Evolutionary conservation across 2,888 invertebrate genomes (phyloP), one percentile per base, ranked within the genome.

Genomic region (Halictus ligatus): DNA sequence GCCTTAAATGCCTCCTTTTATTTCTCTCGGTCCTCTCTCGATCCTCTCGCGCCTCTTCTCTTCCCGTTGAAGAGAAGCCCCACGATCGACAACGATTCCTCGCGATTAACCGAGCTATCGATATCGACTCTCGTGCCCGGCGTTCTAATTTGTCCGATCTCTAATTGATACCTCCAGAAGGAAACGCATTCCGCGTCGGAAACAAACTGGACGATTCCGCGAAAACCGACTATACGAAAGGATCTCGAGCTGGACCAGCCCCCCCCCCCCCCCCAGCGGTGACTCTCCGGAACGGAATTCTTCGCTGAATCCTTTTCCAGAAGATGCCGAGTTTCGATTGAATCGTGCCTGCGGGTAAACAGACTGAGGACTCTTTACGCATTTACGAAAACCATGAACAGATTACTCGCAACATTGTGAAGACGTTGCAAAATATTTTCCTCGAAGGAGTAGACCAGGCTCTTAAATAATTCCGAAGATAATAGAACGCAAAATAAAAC

Each of bases 141-240:
- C 58, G 84, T 60, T 84, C 84, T 84, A 85, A 85, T 86, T 85
- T 75, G 81, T 78, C 75, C 75, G 75, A 76, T 78, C 35, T 64
- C 73, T 72, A 67, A 85, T 85, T 75, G 78, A 86, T 85, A 75
- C 60, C 74, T 40, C 60, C 21, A 40, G 54, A 69, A 69, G 78
- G 84, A 84, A 54, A 72, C 87, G 75, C 76, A 80, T 77, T 80
- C 69, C 69, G 69, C 40, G n/a, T 35, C 40, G 69, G 64, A 50
- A 73, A 50, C 29, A 78, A 78, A 74, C 78, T 79, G 75, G 40
- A 29, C 71, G 74, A 64, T 84, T 83, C 84, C 60, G 69, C 78
- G 84, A 83, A 78, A 12, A 54, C 54, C 54, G 54, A 54, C 54
- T 54, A n/a, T 2, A n/a, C 54, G 21, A 10, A 3, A 54, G 21